Conservation (phyloP, 2,113 vertebrate genomes). For the Campylorhamphus procurvoides region DNA sequence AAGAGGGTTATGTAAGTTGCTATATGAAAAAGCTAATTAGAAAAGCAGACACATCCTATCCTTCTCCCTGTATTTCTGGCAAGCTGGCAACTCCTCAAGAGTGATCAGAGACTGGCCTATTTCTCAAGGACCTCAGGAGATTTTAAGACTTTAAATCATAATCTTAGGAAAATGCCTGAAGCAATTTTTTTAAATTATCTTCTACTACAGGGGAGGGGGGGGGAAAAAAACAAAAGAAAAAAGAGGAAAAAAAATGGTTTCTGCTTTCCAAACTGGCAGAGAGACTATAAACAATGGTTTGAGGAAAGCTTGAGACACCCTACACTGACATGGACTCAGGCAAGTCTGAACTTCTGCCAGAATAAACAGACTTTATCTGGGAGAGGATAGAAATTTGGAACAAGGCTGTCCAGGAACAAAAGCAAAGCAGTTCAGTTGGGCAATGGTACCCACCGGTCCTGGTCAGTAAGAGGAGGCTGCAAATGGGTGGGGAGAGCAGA, state of each 20-base stretch:
- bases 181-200: slow-evolving; percentile 57
- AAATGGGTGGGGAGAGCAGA: neutral
- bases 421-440: neutral
- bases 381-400: slow-evolving; percentile 18
- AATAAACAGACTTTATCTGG: slow-evolving; percentile 22
- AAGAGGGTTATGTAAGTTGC: slow-evolving; percentile 56
- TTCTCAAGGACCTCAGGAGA: slow-evolving; percentile 75
- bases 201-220: neutral
- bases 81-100: slow-evolving; percentile 71
- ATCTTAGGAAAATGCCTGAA: slow-evolving; percentile 71
- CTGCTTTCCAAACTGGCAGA: slow-evolving; percentile 47
- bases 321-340: slow-evolving; percentile 4
- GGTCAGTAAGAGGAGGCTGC: neutral
- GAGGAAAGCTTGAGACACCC: slow-evolving; percentile 17
- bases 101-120: slow-evolving; percentile 75
- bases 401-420: neutral
- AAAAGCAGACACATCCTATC: slow-evolving; percentile 70
- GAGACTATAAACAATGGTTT: slow-evolving; percentile 29
- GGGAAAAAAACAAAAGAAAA: neutral
- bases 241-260: neutral
- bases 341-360: slow-evolving; percentile 44
- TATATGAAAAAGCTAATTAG: slow-evolving; percentile 71
- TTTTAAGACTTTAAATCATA: slow-evolving; percentile 72
- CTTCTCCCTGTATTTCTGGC: slow-evolving; percentile 72
- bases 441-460: neutral